Base-by-base conservation (phyloP, 2,888 invertebrate genomes). In the Aphelenchoides bicaudatus region DNA sequence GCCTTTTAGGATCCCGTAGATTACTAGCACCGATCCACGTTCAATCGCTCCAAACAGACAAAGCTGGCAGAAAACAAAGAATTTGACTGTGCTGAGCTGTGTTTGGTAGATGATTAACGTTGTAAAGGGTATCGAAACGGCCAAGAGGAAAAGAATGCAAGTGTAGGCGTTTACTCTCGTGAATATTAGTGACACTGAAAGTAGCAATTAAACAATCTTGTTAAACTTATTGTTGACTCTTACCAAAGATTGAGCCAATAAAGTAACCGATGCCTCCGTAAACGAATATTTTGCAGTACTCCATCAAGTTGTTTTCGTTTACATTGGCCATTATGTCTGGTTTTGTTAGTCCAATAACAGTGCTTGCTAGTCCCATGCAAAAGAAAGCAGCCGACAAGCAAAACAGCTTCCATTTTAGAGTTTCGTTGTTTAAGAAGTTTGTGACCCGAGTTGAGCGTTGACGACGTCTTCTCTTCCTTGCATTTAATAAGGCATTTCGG, bases 171-270 rank as follows among this genome's bases (percentile, higher is more conserved):
- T 56, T 16, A 56, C 27, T 5, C 56, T 52, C n/a, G 56, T 56
- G 56, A 56, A 56, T 5, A 56, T 29, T 16, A 57, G 13, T 10
- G 54, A 56, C 16, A 56, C 56, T 56, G 27, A 60, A 54, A 54
- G 8, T 46, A 29, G 10, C 19, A 43, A 13, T 43, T 13, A 8
- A 51, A 48, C 51, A 51, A 4, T 51, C 48, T 6, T 5, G 31
- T 48, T 25, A 62, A 39, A n/a, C 48, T 5, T 13, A 25, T n/a
- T 30, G 16, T 21, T 23, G 49, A 52, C 53, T 56, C 47, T 39
- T 48, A 39, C 43, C 21, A 3, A 6, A 46, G 23, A 21, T 21
- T 28, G 38, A 49, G 27, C 48, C 39, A 6, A 34, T 21, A 10
- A 30, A 19, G 30, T 28, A 57, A 39, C 31, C 39, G 25, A 56